Evolutionary conservation across 2,797 vertebrate species (phyloP), one percentile per base, ranked within the genome.

Genomic region (Sebastes steindachneri): DNA sequence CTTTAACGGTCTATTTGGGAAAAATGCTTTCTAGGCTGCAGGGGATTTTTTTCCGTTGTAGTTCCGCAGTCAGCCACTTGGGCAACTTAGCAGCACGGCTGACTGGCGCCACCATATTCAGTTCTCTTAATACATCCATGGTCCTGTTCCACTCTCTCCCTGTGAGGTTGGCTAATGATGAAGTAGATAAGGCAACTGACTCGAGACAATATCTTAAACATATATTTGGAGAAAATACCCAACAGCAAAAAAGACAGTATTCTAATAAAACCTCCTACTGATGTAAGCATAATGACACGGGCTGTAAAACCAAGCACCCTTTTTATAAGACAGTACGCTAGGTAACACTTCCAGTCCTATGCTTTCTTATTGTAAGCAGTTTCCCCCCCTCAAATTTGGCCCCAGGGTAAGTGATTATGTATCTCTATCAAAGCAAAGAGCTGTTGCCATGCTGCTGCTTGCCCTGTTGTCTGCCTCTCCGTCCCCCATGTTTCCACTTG

Each of bases 401-500:
- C 55, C 6, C n/a, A 14, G 60, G 75, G 10, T 48, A 65, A 70
- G 70, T n/a, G 28, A 63, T 65, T 53, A 21, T 66, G 25, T 68
- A 10, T 77, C 64, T 33, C 66, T 69, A 28, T 80, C 37, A 68
- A 69, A 77, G 45, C 75, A 73, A 54, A 71, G 59, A 59, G 51
- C 21, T 67, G 78, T 80, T 91, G 85, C 86, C 89, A 79, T 73
- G 84, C 80, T 72, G 66, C 59, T 26, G 58, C 81, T 77, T 77
- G 75, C 71, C 78, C 76, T 85, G 77, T 82, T 89, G 81, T 79
- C 82, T 73, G 21, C 77, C 80, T 86, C 55, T 15, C 65, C 79
- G 76, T 86, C 83, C 77, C 84, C 82, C 73, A 28, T 93, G 91
- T 91, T 92, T 90, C 90, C 88, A 85, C 88, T 88, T 87, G 88